These are phyloP conservation scores for Drosophila multiciliata DNA, from an alignment of 2,888 invertebrate genomes.

Conservation along the genomic window DNA sequence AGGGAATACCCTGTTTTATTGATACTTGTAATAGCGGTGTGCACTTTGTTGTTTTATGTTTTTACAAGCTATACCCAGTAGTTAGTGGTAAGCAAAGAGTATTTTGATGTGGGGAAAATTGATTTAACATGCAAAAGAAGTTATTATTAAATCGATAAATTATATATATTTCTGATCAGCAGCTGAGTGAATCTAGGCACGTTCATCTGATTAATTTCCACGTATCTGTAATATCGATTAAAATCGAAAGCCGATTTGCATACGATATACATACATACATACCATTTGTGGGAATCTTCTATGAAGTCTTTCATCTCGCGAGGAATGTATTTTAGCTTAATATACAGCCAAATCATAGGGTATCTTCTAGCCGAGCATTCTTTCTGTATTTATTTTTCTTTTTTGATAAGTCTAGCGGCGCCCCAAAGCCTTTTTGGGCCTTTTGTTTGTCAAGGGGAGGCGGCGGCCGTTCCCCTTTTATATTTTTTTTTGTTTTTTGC, in stretches of 20 bases:
- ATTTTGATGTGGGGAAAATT: neutral
- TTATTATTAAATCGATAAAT: neutral
- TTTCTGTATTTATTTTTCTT: slow-evolving; percentile 17
- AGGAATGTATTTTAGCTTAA: neutral
- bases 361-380: neutral
- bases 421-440: slow-evolving; percentile 50
- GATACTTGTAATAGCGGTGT: neutral
- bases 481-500: slow-evolving; percentile 40
- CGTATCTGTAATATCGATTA: neutral
- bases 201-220: neutral
- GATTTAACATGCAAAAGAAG: neutral
- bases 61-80: neutral
- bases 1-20: slow-evolving; percentile 29
- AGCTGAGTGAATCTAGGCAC: neutral
- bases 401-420: slow-evolving; percentile 51
- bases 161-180: neutral
- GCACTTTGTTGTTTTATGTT: slow-evolving; percentile 11
- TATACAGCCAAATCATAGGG: neutral
- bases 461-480: slow-evolving; percentile 26
- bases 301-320: neutral
- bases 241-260: neutral
- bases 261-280: neutral
- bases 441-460: slow-evolving; percentile 37
- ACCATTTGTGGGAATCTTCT: neutral
- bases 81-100: neutral